phyloP scores from a whole-genome alignment of 2,888 invertebrate species.

The Parthenolecanium corni region DNA sequence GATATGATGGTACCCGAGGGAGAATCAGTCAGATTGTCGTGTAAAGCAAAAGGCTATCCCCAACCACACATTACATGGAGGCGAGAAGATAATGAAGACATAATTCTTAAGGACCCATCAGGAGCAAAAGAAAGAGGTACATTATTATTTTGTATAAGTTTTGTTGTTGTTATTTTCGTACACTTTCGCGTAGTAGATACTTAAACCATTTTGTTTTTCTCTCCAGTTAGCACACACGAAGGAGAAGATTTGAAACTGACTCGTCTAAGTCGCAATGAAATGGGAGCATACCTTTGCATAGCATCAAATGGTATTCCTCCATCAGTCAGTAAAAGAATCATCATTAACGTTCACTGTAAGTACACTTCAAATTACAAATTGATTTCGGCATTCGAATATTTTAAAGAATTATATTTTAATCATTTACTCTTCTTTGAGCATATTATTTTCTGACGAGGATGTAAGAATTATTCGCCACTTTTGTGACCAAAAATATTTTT shows the following conservation, averaged over 20 bases:
- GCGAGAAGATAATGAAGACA: slow-evolving; percentile 68
- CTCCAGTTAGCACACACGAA: slow-evolving; percentile 52
- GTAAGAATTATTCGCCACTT: too few relatives aligned
- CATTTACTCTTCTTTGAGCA: not conserved
- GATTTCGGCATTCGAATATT: too few relatives aligned
- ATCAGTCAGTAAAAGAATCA: slow-evolving; percentile 75
- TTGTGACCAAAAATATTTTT: too few relatives aligned
- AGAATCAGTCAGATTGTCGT: slow-evolving; percentile 46
- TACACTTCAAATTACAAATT: too few relatives aligned
- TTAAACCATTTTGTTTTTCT: too few relatives aligned
- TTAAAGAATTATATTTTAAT: not conserved
- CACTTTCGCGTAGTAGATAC: too few relatives aligned
- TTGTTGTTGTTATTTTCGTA: not conserved
- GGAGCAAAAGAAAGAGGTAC: slow-evolving; percentile 17
- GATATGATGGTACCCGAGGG: slow-evolving; percentile 82
- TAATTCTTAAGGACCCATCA: slow-evolving; percentile 41
- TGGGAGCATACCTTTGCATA: slow-evolving; percentile 84
- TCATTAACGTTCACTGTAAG: slow-evolving; percentile 83
- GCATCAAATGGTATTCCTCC: slow-evolving; percentile 81
- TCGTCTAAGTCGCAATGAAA: slow-evolving; percentile 75
- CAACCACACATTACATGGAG: slow-evolving; percentile 70
- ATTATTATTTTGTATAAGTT: not conserved
- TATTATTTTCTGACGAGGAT: not conserved
- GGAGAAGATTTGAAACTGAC: slow-evolving; percentile 63
- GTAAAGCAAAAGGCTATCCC: slow-evolving; percentile 66